A percentile compares a stretch with the other conserved stretches of the same genome.
Conservation (phyloP, 2,113 vertebrate genomes). For the Anseranas semipalmata region DNA sequence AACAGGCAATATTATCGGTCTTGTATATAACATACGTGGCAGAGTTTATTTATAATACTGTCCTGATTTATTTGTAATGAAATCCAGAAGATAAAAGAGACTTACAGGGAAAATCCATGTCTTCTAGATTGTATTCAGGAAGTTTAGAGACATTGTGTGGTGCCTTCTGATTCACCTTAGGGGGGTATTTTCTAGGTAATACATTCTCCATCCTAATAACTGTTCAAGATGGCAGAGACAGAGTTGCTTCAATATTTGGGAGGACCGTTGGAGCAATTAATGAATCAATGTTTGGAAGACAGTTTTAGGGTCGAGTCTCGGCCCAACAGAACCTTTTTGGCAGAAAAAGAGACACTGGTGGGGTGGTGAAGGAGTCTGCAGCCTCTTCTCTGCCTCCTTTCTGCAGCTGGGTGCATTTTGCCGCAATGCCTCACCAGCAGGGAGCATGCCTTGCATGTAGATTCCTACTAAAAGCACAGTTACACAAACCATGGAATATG, state of each 20-base stretch:
- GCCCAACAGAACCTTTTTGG: background rate
- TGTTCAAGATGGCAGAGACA: background rate
- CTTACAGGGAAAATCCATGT: rapidly evolving
- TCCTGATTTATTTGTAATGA: background rate
- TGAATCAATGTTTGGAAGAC: background rate
- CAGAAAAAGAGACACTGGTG: background rate
- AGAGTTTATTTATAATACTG: background rate
- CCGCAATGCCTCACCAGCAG: background rate
- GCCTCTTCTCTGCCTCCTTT: background rate
- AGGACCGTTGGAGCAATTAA: background rate
- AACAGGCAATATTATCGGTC: background rate
- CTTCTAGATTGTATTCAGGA: background rate
- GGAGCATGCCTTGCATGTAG: background rate
- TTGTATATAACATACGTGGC: background rate
- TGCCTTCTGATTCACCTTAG: background rate
- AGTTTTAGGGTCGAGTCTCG: background rate
- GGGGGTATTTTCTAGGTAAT: background rate
- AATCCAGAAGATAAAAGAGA: background rate
- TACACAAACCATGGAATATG: background rate
- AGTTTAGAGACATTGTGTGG: background rate
- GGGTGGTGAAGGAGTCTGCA: background rate
- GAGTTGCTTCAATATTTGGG: background rate
- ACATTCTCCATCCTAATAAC: background rate
- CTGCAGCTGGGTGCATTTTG: background rate
- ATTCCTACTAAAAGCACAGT: background rate